Evolutionary conservation across 2,888 invertebrate species (phyloP), one percentile per base, ranked within the genome.

Genomic region (Rhogogaster chlorosoma): DNA sequence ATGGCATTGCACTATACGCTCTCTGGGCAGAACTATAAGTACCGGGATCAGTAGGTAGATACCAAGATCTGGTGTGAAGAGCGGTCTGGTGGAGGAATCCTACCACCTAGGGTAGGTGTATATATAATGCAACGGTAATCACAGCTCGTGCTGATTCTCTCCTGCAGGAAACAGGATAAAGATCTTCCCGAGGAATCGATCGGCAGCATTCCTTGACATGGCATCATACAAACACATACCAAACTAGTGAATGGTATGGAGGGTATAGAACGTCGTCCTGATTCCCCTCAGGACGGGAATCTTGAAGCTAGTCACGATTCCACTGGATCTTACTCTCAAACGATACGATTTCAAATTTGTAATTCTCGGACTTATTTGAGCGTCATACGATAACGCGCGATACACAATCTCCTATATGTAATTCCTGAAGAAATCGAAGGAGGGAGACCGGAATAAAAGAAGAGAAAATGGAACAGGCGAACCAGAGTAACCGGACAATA

Each of bases 1-100:
- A 91, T 87, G 90, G 88, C 90, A 90, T 90, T 89, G 91, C 91
- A 91, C 91, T 91, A 90, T 90, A 87, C 77, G 53, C 77, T 77
- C 77, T 77, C 29, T 18, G 29, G 77, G 49, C 45, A 45, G 53
- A 77, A 42, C 38, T 77, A 42, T 42, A n/a, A 29, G 49, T 9
- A 32, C 29, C 3, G 15, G n/a, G 53, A 53, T 49, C 29, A 71
- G 77, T 45, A 38, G 49, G 26, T 29, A 29, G 75, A 49, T 29
- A 53, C 26, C 12, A 10, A n/a, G 32, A 15, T 32, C 12, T 9
- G n/a, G 29, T 18, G 29, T n/a, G 49, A 77, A 53, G n/a, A 26
- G 26, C 29, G 4, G 71, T 42, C 26, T 73, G 73, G 10, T 45
- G 6, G 26, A 18, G 15, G 32, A 67, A 67, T 67, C 18, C 32